Conservation (phyloP, 1,140 invertebrate species). For the Sycobia sp. region DNA sequence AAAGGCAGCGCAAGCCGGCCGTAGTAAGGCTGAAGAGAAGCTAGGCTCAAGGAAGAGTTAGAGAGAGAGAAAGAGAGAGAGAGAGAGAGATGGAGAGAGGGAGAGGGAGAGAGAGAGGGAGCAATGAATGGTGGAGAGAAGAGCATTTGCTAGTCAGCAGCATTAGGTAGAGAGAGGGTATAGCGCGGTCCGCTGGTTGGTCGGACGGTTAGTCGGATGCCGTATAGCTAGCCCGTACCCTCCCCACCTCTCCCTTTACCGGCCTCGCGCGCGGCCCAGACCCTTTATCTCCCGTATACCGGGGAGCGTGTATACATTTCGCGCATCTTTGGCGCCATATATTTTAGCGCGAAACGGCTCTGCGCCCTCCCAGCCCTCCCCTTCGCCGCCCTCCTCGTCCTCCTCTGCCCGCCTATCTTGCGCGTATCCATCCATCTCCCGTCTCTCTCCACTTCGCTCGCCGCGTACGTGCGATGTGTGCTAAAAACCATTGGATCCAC, state of each 20-base stretch:
- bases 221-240: background rate
- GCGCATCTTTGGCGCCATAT: background rate
- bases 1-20: conserved; percentile 12
- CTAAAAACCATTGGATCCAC: conserved; percentile 33
- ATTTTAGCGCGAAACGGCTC: conserved; percentile 4
- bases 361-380: background rate
- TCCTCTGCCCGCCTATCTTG: background rate
- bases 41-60: background rate
- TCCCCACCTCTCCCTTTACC: background rate
- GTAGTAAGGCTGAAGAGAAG: conserved; percentile 16
- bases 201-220: conserved; percentile 12
- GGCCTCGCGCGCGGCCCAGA: background rate
- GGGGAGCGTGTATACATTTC: conserved; percentile 8
- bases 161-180: conserved; percentile 27
- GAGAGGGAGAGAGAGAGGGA: too few species aligned
- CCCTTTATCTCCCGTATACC: background rate
- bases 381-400: background rate
- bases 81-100: too few species aligned
- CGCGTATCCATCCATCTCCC: conserved; percentile 2
- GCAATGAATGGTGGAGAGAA: too few species aligned
- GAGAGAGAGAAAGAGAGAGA: conserved; percentile 6
- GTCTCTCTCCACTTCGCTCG: background rate
- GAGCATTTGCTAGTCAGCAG: conserved; percentile 24
- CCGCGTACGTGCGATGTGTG: conserved; percentile 16
- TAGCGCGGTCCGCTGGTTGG: conserved; percentile 8